Base-by-base conservation (phyloP, 2,888 invertebrate genomes). In the Clepsis dumicolana region DNA sequence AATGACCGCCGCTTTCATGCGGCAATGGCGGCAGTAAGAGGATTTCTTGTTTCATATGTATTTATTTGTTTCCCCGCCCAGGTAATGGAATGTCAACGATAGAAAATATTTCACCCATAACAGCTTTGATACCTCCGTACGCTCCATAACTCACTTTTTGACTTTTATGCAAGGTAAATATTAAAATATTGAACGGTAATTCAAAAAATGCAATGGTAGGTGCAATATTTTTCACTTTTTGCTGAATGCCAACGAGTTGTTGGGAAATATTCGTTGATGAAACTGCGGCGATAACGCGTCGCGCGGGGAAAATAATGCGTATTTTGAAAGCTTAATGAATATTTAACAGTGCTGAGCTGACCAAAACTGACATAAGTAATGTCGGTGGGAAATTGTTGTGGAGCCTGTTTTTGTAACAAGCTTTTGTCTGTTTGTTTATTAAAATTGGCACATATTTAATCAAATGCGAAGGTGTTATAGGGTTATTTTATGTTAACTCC, bases 191-290 rank as follows among this genome's bases (percentile, higher is more conserved):
- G 59, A 53, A 52, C 7, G 38, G 16, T 68, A 44, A 64, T 68
- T 63, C 56, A 64, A 52, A 53, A 63, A 64, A 68, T 64, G 59
- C 68, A 59, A 57, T 64, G n/a, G n/a, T n/a, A 59, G 29, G 29
- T 68, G 68, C 68, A 68, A 52, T 76, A 78, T 77, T 78, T 78
- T 76, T 76, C 75, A 72, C 76, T 72, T 78, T 83, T 80, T 75
- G 77, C 77, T 79, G 77, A 76, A 79, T 81, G 79, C 80, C 75
- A 81, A 80, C 77, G 78, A 73, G 77, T 75, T 78, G 82, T 82
- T 79, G 77, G 75, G 77, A 74, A 80, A 85, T 80, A 83, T 80
- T 74, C 79, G 78, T 78, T 78, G 87, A 86, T 87, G 82, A 82
- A 83, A 85, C 81, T 79, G 80, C 77, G 68, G 72, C 74, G 88